Base-by-base conservation (phyloP, 2,888 invertebrate genomes). In the Norana najaformis region DNA sequence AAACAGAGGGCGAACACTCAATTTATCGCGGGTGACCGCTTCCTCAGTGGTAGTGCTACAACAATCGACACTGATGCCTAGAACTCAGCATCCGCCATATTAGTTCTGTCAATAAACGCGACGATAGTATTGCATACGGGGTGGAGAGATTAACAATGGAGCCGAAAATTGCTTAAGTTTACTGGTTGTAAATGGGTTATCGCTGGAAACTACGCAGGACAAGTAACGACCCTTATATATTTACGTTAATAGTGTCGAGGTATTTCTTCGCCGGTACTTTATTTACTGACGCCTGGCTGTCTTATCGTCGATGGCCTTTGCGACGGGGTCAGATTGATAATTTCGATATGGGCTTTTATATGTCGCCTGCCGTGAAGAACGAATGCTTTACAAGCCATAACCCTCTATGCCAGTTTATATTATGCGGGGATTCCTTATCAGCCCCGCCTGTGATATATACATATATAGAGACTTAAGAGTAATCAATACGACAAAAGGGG, bases 31-130 rank as follows among this genome's bases (percentile, higher is more conserved):
- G n/a, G 8, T 30, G 69, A 8, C 69, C 13, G 69, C n/a, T 69
- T 69, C 69, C 20, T 47, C n/a, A 2, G 30, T 8, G 14, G n/a
- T 69, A n/a, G 69, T 69, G 69, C 69, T 69, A 69, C 69, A 69
- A 69, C n/a, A n/a, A 69, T n/a, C 8, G 69, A n/a, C 1, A n/a
- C 69, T n/a, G n/a, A 69, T 69, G 69, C 69, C 69, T 69, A 69
- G 69, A 69, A 69, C 69, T 69, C 69, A 69, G 69, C 69, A 69
- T 69, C 69, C 69, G 69, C 69, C 69, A 69, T 69, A 69, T 69
- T 69, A 69, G 69, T n/a, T 69, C 69, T 69, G 69, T 69, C 69
- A 69, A 69, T 69, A 69, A 69, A 69, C 69, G 30, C 69, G 69
- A 69, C 30, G 69, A 69, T 69, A n/a, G 69, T 69, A 69, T 69